phyloP scores from a whole-genome alignment of 1,140 invertebrate species.

The Caenorhabditis remanei region DNA sequence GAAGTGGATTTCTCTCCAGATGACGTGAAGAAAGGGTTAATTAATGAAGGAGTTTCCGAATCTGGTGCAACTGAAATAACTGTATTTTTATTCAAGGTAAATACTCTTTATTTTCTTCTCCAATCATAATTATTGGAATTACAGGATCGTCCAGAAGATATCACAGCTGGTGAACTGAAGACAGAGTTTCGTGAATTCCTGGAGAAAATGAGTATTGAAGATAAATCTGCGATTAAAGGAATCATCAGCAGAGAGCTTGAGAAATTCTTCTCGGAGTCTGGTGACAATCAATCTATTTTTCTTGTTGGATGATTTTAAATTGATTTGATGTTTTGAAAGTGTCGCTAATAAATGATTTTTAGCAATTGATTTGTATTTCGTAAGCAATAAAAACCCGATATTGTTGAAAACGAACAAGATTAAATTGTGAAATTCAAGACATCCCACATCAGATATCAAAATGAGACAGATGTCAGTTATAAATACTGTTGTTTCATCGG shows the following conservation, averaged over 20 bases:
- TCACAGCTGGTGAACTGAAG: slow-evolving; percentile 10
- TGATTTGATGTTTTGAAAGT: no score
- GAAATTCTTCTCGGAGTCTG: not conserved
- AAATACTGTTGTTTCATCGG: no score
- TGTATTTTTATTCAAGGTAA: slow-evolving; percentile 29
- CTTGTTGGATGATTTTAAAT: not conserved
- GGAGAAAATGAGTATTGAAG: not conserved
- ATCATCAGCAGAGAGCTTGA: slow-evolving; percentile 1
- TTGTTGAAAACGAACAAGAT: no score
- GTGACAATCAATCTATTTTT: not conserved
- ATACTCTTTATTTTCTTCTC: not conserved
- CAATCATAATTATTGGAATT: not conserved
- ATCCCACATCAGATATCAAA: no score
- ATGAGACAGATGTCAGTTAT: no score
- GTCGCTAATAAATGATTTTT: no score
- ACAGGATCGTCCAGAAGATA: not conserved
- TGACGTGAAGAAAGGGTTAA: not conserved
- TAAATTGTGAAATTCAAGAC: no score
- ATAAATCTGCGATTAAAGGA: not conserved
- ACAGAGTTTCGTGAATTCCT: not conserved
- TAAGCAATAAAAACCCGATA: no score
- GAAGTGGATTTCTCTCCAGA: not conserved
- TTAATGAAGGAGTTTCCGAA: not conserved
- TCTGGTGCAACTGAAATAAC: not conserved
- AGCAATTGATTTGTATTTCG: no score